phyloP scores from a whole-genome alignment of 2,797 vertebrate species.

The Yasuhikotakia modesta region DNA sequence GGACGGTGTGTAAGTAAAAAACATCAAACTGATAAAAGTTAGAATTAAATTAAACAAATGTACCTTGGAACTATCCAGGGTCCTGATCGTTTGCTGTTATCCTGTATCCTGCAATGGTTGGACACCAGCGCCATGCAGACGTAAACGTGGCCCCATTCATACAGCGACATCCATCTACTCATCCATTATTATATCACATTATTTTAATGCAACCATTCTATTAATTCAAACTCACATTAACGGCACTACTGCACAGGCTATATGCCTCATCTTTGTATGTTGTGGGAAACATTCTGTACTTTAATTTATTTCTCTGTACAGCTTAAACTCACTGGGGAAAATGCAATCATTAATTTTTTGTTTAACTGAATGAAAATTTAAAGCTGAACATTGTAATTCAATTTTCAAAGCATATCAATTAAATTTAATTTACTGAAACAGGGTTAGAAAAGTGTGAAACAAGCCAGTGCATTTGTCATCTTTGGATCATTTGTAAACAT shows the following conservation, averaged over 20 bases:
- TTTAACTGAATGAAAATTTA: background rate
- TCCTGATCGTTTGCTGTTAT: background rate
- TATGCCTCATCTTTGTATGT: background rate
- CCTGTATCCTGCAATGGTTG: background rate
- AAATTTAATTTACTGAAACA: background rate
- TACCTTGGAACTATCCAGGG: background rate
- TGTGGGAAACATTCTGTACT: background rate
- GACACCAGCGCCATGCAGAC: background rate
- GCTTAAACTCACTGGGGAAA: slow-evolving; percentile 12
- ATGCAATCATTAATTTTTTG: background rate
- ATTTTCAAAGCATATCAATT: too few species aligned
- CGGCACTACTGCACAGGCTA: background rate
- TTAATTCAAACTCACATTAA: background rate
- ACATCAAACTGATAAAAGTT: background rate
- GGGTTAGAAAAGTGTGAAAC: background rate
- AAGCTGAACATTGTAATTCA: background rate
- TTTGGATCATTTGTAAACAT: background rate
- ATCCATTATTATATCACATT: background rate
- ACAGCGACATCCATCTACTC: background rate
- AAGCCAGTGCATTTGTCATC: background rate
- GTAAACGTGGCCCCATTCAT: background rate
- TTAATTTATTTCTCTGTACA: slow-evolving; percentile 57
- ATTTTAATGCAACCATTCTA: too few species aligned
- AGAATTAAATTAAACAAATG: background rate
- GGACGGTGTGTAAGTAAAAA: background rate